Conservation (phyloP, 2,797 vertebrate genomes). For the Etheostoma perlongum region DNA sequence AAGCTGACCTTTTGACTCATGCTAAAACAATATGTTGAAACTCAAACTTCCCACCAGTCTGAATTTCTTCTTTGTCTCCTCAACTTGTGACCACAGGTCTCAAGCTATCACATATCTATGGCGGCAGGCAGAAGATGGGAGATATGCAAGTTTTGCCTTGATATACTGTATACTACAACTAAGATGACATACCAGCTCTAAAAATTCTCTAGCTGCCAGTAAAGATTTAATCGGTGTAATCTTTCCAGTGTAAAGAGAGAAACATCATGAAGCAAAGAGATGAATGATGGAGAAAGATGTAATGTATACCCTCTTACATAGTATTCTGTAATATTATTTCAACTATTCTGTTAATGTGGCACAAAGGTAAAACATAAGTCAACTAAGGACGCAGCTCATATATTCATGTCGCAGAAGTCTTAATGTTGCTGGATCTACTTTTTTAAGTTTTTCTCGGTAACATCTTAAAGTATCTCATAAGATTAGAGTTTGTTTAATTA, state of each 20-base stretch:
- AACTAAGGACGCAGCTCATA: not conserved
- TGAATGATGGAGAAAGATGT: constrained; percentile 4
- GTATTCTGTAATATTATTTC: not conserved
- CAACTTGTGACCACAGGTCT: constrained; percentile 35
- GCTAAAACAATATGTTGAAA: not conserved
- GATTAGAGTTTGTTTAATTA: constrained; percentile 35
- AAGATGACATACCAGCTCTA: constrained; percentile 9
- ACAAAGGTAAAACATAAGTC: not conserved
- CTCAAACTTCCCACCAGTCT: not conserved
- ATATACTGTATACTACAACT: not conserved
- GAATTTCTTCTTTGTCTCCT: constrained; percentile 15
- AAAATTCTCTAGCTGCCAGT: constrained; percentile 1
- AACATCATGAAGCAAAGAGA: constrained; percentile 10
- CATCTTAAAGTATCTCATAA: constrained; percentile 18
- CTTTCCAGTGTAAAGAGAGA: not conserved
- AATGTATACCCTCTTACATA: not conserved
- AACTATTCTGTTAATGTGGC: constrained; percentile 9
- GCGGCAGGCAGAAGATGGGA: constrained; percentile 1
- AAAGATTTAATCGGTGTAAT: constrained; percentile 36
- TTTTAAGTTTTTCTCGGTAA: constrained; percentile 11
- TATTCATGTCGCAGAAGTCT: not conserved
- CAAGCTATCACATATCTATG: constrained; percentile 4
- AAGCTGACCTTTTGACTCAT: not conserved
- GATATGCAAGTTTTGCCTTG: constrained; percentile 28
- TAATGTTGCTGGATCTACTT: not conserved